Percentiles rank a stretch among this genome's conserved stretches.
phyloP scores from a whole-genome alignment of 37 sponge, comb jelly and placozoan species.

The Theonella swinhoei region DNA sequence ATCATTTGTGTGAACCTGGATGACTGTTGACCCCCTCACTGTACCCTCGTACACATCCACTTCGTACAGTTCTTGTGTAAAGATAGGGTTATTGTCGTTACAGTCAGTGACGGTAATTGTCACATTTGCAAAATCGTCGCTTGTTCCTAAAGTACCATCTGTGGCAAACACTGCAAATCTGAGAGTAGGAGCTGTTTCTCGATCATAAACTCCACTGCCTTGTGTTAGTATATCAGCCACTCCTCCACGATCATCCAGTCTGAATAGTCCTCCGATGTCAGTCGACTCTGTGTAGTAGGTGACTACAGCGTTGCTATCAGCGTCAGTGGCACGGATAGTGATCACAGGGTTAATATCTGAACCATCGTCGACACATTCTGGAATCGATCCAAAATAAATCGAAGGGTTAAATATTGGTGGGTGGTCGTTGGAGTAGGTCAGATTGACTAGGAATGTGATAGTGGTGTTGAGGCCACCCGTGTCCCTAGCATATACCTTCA shows the following conservation, averaged over 20 bases:
- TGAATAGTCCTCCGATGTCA: not conserved
- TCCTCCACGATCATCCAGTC: not conserved
- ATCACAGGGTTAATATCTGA: not conserved
- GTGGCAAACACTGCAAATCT: constrained; percentile 6
- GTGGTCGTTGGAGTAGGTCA: constrained; percentile 41
- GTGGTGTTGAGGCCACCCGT: not conserved
- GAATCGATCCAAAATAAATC: not conserved
- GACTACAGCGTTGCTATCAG: constrained; percentile 11
- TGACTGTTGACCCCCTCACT: not conserved
- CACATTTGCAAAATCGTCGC: not conserved
- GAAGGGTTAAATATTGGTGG: constrained; percentile 17
- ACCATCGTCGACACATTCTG: constrained; percentile 15
- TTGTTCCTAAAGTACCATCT: constrained; percentile 1
- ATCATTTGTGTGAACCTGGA: constrained; percentile 28
- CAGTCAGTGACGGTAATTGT: constrained; percentile 17
- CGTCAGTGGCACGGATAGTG: not conserved
- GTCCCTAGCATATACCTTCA: constrained; percentile 33
- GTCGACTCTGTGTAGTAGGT: not conserved
- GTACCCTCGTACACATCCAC: constrained; percentile 32
- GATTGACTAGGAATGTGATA: not conserved
- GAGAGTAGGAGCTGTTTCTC: not conserved
- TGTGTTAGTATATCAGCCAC: not conserved
- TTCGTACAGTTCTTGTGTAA: constrained; percentile 3
- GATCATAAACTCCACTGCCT: not conserved
- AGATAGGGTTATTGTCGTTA: constrained; percentile 41